Evolutionary conservation across 2,113 vertebrate species (phyloP).

Genomic region (Solenodon paradoxus): DNA sequence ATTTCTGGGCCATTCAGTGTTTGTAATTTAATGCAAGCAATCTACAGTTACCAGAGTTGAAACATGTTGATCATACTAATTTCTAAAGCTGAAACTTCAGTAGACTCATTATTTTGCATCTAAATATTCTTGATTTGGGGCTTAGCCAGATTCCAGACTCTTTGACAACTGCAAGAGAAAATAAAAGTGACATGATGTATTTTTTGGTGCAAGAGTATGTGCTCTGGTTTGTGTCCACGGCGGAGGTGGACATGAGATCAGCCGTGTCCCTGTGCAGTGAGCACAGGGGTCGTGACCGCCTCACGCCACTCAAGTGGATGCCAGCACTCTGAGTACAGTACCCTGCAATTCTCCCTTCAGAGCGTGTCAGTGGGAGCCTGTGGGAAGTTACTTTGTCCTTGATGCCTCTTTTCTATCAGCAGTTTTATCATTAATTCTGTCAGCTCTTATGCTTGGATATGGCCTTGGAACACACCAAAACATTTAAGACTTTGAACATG

Average conservation of each 20-base stretch:
- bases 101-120: not conserved
- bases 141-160: not conserved
- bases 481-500: not conserved
- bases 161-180: not conserved
- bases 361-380: fast-evolving
- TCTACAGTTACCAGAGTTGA: not conserved
- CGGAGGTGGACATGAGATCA: not conserved
- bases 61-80: not conserved
- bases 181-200: not conserved
- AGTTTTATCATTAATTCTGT: not conserved
- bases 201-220: not conserved
- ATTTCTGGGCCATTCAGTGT: not conserved
- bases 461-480: not conserved
- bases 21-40: not conserved
- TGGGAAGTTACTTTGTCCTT: not conserved
- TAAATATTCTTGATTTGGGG: not conserved
- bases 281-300: not conserved
- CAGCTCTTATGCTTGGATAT: not conserved
- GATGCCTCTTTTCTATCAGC: not conserved
- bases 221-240: not conserved
- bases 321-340: not conserved
- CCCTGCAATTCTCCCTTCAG: not conserved
- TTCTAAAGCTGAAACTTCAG: not conserved
- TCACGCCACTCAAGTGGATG: not conserved
- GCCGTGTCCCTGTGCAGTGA: not conserved